Base-by-base conservation (phyloP, 2,113 vertebrate genomes). In the Coryphaenoides rupestris region DNA sequence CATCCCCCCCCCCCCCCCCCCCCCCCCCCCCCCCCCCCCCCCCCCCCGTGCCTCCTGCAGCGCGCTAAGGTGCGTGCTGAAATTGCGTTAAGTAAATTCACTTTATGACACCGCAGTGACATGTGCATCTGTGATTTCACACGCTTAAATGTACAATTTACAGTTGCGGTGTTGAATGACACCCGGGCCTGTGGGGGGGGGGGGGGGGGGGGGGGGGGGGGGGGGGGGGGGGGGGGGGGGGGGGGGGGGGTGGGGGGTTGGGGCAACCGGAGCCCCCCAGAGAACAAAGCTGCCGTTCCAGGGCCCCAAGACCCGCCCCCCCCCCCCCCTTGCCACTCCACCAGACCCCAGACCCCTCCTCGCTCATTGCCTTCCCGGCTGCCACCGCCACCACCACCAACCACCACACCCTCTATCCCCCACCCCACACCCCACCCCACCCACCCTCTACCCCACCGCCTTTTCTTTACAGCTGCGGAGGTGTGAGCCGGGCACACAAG, bases 71-170 rank as follows among this genome's bases (percentile, higher is more conserved):
- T 81, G 76, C 75, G 78, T 85, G 82, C 78, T 84, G 75, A 80
- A 76, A 76, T 62, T 55, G 69, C 73, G 75, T 84, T 15, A 84
- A 90, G 85, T 88, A 91, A 88, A 90, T 91, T 84, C 84, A 73
- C 73, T 92, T 92, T 91, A 91, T 76, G 85, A 88, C 68, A 78
- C 81, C 75, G 70, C 78, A 82, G 84, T 77, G 82, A 88, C 89
- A 87, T 87, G 84, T 86, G 88, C 86, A 90, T 90, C 89, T 91
- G 89, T 84, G 84, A 92, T 92, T 92, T 91, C 87, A 90, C 91
- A 90, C 86, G 74, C 87, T 90, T 90, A 88, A 50, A 88, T 89
- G 88, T 89, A 87, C 83, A 88, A 89, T 90, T 86, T 91, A 91
- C 90, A 87, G 90, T 92, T 89, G 87, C 76, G 46, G 89, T 89